Percentiles rank a stretch among this genome's conserved stretches.
phyloP scores from a whole-genome alignment of 2,888 invertebrate species.

The Lamellibrachia columna region DNA sequence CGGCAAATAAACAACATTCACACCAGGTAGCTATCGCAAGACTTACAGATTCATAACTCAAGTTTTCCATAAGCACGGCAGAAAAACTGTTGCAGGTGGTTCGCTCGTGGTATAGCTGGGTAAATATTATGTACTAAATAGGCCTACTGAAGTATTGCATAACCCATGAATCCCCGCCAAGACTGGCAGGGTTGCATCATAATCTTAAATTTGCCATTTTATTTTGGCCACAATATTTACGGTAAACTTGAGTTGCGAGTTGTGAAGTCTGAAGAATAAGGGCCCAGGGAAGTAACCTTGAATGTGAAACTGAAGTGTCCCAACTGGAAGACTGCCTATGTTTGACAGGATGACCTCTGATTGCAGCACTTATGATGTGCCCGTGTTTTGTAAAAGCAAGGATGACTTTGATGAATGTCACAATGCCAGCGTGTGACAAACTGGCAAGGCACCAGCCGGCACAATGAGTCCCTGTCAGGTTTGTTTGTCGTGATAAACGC shows the following conservation, averaged over 20 bases:
- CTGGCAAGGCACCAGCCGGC: not conserved
- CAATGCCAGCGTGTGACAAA: not conserved
- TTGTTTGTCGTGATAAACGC: not conserved
- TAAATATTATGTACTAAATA: too few species aligned
- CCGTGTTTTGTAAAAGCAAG: not conserved
- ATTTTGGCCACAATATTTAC: too few species aligned
- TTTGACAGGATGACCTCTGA: slow-evolving; percentile 12
- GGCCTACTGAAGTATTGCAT: too few species aligned
- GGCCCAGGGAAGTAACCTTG: not conserved
- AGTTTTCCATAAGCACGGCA: too few species aligned
- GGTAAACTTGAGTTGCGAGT: too few species aligned
- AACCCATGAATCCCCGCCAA: too few species aligned
- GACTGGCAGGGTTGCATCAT: too few species aligned
- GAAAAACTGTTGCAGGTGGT: too few species aligned
- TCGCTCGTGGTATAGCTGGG: too few species aligned
- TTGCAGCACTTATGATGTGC: not conserved
- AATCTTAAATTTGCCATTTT: too few species aligned
- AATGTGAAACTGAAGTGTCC: not conserved
- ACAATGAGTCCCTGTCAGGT: not conserved
- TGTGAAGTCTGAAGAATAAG: not conserved
- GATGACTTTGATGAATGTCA: slow-evolving; percentile 6
- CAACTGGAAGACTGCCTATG: not conserved
- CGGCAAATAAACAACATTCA: not conserved
- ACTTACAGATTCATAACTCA: too few species aligned
- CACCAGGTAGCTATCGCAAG: not conserved